These are phyloP conservation scores for Vireo altiloquus DNA, from an alignment of 2,113 vertebrate species.

Conservation along the genomic window DNA sequence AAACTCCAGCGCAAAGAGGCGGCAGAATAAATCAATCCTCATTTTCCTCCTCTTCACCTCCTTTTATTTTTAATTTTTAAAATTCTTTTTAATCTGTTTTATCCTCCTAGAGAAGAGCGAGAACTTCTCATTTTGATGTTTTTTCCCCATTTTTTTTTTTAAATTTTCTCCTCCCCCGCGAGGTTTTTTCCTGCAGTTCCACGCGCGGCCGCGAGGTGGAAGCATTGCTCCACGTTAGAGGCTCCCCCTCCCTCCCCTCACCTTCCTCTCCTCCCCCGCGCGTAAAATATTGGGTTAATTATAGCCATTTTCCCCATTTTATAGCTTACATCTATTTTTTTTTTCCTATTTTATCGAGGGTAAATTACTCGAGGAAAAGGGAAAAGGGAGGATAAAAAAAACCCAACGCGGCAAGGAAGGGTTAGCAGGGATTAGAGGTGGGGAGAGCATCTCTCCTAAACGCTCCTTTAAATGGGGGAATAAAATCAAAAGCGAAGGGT, in stretches of 20 bases:
- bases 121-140: background rate
- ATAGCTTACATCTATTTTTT: background rate
- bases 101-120: fast-evolving
- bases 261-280: background rate
- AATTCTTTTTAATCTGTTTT: too few species aligned
- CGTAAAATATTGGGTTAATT: slow-evolving; percentile 41
- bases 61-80: too few species aligned
- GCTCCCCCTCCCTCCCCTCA: background rate
- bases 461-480: background rate
- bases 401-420: too few species aligned
- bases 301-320: background rate
- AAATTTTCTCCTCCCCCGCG: background rate
- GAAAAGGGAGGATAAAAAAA: too few species aligned
- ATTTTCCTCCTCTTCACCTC: background rate
- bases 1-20: background rate
- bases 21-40: too few species aligned
- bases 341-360: background rate
- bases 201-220: slow-evolving; percentile 75
- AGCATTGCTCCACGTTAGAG: slow-evolving; percentile 78
- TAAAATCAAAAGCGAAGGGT: too few species aligned
- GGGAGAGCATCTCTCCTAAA: background rate
- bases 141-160: too few species aligned
- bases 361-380: background rate
- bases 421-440: too few species aligned
- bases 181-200: background rate